Evolutionary conservation across 2,113 vertebrate species (phyloP).

Genomic region (Lanius collurio): DNA sequence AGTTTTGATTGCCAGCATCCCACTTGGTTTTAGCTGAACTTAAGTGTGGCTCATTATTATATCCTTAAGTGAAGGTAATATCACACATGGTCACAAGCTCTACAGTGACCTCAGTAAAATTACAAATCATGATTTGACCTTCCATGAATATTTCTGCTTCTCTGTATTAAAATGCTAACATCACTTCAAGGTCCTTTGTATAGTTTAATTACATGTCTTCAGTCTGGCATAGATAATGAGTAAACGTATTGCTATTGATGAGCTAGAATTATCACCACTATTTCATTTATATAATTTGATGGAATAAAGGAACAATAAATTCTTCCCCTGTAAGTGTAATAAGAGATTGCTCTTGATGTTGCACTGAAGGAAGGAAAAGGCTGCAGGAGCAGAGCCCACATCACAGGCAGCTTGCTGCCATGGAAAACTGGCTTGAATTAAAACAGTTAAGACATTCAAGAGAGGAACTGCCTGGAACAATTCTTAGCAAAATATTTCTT

Average conservation of each 20-base stretch:
- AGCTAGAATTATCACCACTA: not conserved
- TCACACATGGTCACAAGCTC: not conserved
- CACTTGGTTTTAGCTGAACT: not conserved
- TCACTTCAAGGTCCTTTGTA: conserved; percentile 44
- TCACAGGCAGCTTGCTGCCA: not conserved
- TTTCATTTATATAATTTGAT: not conserved
- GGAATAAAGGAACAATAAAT: not conserved
- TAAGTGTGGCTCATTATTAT: not conserved
- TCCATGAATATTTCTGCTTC: conserved; percentile 36
- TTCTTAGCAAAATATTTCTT: conserved; percentile 6
- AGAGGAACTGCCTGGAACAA: not conserved
- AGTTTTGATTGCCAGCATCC: not conserved
- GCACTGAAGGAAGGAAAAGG: not conserved
- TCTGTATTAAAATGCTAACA: conserved; percentile 19
- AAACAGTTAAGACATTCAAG: not conserved
- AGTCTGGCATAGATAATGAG: conserved; percentile 52
- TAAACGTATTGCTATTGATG: conserved; percentile 6
- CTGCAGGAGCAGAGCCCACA: not conserved
- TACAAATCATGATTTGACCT: conserved; percentile 32
- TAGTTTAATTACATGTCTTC: conserved; percentile 50
- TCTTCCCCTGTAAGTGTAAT: not conserved
- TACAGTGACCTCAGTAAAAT: not conserved
- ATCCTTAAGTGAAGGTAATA: not conserved
- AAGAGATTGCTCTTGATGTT: not conserved
- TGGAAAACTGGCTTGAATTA: not conserved